Percentiles rank a stretch among this genome's conserved stretches.
Evolutionary conservation across 2,888 invertebrate genomes (phyloP).

Genomic region (Pantelozetes paolii): DNA sequence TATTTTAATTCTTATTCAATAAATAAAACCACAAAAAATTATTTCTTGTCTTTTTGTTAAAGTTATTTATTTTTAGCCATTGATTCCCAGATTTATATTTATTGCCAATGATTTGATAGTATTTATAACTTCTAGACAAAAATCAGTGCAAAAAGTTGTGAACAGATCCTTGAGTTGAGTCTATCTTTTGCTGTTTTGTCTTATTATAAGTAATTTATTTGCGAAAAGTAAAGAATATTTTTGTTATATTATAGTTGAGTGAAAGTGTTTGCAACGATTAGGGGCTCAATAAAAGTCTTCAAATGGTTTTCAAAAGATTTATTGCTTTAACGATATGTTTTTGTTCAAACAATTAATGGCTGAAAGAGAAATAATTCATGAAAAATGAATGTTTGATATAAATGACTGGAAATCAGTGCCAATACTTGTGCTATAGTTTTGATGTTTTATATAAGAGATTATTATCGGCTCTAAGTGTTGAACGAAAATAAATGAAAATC

Average conservation of each 20-base stretch:
- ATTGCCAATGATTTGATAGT: too few relatives aligned
- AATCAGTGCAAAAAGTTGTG: too few relatives aligned
- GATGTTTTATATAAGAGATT: background rate
- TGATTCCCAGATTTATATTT: too few relatives aligned
- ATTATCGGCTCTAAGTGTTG: background rate
- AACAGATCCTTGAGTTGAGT: background rate
- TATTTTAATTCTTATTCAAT: too few relatives aligned
- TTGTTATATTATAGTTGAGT: background rate
- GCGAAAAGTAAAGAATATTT: background rate
- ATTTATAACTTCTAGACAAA: too few relatives aligned
- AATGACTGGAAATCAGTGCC: background rate
- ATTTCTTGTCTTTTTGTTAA: too few relatives aligned
- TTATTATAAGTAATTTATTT: conserved; percentile 3
- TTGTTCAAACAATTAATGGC: conserved; percentile 11
- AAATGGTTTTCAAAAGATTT: conserved; percentile 22
- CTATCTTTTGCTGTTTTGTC: background rate
- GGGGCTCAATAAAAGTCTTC: conserved; percentile 28
- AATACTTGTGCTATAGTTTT: background rate
- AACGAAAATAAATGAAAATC: background rate
- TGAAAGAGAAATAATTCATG: conserved; percentile 28
- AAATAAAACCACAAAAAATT: too few relatives aligned
- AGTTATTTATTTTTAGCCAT: too few relatives aligned
- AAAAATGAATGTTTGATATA: conserved; percentile 17
- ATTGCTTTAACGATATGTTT: conserved; percentile 26
- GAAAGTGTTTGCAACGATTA: conserved; percentile 27